These are phyloP conservation scores for Caenorhabditis afra DNA, from an alignment of 2,888 invertebrate genomes.

Conservation along the genomic window DNA sequence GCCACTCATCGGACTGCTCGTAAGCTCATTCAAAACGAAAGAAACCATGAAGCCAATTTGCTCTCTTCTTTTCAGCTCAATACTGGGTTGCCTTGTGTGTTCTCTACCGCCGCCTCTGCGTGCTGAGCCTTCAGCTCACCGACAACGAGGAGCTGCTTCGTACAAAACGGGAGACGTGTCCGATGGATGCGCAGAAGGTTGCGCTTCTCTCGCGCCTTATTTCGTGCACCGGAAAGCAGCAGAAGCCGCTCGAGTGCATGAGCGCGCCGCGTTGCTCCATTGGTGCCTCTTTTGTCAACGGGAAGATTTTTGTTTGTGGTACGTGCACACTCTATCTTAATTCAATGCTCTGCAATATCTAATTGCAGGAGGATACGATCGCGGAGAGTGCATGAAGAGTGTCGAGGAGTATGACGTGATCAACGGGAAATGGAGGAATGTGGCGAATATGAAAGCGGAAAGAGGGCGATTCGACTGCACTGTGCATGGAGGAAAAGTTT, in stretches of 20 bases:
- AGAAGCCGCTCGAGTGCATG: constrained; percentile 84
- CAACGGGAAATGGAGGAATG: constrained; percentile 86
- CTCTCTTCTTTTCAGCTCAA: constrained; percentile 57
- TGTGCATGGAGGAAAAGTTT: constrained; percentile 83
- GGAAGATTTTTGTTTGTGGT: constrained; percentile 88
- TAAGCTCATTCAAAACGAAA: constrained; percentile 49
- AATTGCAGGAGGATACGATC: constrained; percentile 87
- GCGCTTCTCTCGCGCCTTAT: constrained; percentile 69
- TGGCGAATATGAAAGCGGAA: constrained; percentile 87
- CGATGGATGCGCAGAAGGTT: constrained; percentile 55
- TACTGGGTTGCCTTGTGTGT: constrained; percentile 85
- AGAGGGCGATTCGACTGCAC: constrained; percentile 89
- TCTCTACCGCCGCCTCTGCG: constrained; percentile 84
- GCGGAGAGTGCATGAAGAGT: constrained; percentile 88
- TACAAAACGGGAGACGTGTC: constrained; percentile 46
- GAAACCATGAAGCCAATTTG: too few species aligned
- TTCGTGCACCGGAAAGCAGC: constrained; percentile 65
- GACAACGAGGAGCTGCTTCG: constrained; percentile 74
- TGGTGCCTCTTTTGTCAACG: constrained; percentile 86
- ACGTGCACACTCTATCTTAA: background rate
- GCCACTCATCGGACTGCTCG: constrained; percentile 76
- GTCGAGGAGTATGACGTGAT: constrained; percentile 86
- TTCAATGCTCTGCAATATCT: background rate
- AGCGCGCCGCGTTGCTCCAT: constrained; percentile 87
- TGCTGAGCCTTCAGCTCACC: constrained; percentile 82